Evolutionary conservation across 1,140 invertebrate species (phyloP), one percentile per base, ranked within the genome.

Genomic region (Hylyphantes graminicola): DNA sequence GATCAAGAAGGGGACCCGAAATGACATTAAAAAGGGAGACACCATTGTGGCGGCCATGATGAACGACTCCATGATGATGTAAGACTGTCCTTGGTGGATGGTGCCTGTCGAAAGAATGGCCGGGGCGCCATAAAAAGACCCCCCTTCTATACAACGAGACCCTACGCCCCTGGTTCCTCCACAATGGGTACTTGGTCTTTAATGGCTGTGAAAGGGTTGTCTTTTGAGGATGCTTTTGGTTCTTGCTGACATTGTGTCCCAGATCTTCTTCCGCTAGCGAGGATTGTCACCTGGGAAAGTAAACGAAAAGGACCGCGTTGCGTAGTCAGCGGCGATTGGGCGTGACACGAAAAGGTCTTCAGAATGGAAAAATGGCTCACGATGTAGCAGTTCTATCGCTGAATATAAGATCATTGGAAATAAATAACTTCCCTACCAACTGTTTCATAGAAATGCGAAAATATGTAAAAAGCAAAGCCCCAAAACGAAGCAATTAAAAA

Each of bases 21-120:
- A 12, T 48, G 74, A 63, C 74, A 53, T 11, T 48, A 78, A 55
- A 67, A 78, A 53, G 19, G 68, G 68, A 70, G 50, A 65, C 12
- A 9, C 57, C 63, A 78, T 78, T 78, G 76, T 78, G 61, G 53
- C 1, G 35, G 12, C 7, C 77, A 70, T 79, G 77, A 79, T 79
- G 65, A 51, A 79, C 77, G 77, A 79, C 55, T 67, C 15, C 65
- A 53, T 79, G 77, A 79, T 79, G 77, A 79, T 79, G 77, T 79
- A 79, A 79, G 77, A 79, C 65, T 79, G 77, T 68, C 77, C 77
- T 79, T 79, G 77, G 55, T 53, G 11, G 12, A 35, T 0, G 50
- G 12, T 67, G 61, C 50, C 61, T 51, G 17, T 65, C 61, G 54
- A 67, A 78, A 78, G 77, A 68, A 79, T 79, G 77, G n/a, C 12